Evolutionary conservation across 2,888 invertebrate species (phyloP), one percentile per base, ranked within the genome.

Genomic region (Oligia latruncula): DNA sequence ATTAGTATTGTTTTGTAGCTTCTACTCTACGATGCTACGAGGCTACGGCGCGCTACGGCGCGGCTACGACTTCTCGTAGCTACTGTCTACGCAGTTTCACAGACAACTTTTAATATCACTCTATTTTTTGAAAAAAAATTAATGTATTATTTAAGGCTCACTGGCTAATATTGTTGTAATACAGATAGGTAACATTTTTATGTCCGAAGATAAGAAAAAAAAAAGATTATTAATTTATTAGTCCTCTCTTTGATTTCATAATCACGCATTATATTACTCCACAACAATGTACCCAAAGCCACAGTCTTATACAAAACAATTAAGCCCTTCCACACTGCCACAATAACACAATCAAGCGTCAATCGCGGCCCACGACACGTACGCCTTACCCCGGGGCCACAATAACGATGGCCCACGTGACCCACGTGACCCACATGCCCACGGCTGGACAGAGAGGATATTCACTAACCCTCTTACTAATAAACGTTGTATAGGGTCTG

Each of bases 311-410:
- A 82, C 82, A 84, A 86, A 77, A 71, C 86, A 86, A 84, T 84
- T 84, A 84, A 23, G 58, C 15, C 74, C 46, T 15, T 67, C 60
- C 74, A 71, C 66, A 74, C 71, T 40, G 43, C 67, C 80, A 85
- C 82, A 86, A 87, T 86, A 89, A 89, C 85, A 88, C 86, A 81
- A 82, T 87, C 79, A 83, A 67, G 15, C 29, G 46, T 85, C 81
- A 88, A 82, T 83, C 81, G 80, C 43, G 55, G 81, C 77, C 65
- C 86, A 88, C 87, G 82, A 87, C 92, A 89, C 92, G 92, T 90
- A 87, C 85, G 76, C 46, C 89, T 79, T 90, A 88, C 91, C 92
- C 90, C 74, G 76, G 79, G 90, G 92, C 89, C 84, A 90, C 89
- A 92, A 92, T 92, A 92, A 80, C 81, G 74, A 46, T 87, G 87